Conservation (phyloP, 1,140 invertebrate species). For the Platyscapa corneri region DNA sequence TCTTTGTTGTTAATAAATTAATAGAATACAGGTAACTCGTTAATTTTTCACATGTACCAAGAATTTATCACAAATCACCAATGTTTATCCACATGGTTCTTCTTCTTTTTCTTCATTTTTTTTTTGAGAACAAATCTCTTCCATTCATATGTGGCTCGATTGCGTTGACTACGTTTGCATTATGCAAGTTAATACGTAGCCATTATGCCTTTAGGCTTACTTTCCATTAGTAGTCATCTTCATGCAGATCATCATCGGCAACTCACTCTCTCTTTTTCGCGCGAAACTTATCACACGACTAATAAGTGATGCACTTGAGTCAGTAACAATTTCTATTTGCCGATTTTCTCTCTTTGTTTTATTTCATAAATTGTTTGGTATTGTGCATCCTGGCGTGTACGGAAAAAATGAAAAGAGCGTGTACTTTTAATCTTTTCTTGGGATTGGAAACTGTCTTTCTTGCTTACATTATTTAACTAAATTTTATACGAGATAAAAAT, state of each 20-base stretch:
- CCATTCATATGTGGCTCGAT: not conserved
- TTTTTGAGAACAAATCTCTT: not conserved
- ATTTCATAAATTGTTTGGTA: not conserved
- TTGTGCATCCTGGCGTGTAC: not conserved
- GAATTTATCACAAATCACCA: no score
- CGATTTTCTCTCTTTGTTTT: not conserved
- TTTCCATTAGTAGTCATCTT: slow-evolving; percentile 6
- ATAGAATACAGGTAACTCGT: no score
- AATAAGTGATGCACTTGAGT: not conserved
- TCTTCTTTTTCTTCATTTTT: not conserved
- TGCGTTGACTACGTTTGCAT: slow-evolving; percentile 6
- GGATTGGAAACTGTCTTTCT: not conserved
- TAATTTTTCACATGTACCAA: not conserved
- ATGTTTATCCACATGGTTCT: no score
- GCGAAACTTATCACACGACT: not conserved
- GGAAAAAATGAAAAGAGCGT: not conserved
- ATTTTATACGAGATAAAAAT: no score
- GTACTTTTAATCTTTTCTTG: not conserved
- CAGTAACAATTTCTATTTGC: slow-evolving; percentile 17
- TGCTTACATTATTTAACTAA: not conserved
- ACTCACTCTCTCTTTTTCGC: not conserved
- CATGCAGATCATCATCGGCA: not conserved
- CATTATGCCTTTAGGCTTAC: slow-evolving; percentile 21
- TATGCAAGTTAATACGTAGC: slow-evolving; percentile 31
- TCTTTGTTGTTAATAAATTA: no score